Evolutionary conservation across 2,888 invertebrate genomes (phyloP).

Genomic region (Eulithis prunata): DNA sequence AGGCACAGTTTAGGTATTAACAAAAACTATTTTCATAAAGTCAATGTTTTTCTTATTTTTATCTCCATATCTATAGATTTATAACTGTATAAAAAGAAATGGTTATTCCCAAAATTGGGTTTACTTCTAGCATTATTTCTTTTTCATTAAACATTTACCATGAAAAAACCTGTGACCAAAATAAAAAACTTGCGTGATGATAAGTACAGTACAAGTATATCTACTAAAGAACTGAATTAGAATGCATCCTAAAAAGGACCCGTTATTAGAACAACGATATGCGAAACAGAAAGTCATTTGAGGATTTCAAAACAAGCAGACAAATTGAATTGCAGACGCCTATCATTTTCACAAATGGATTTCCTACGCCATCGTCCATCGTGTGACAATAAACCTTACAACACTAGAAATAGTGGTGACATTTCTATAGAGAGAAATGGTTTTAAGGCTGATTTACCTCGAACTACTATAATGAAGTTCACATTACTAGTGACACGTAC

Average conservation of each 20-base stretch:
- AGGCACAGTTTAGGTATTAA: no score
- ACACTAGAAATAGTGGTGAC: conserved; percentile 14
- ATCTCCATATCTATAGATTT: no score
- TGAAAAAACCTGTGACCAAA: no score
- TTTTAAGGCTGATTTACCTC: conserved; percentile 29
- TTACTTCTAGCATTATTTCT: no score
- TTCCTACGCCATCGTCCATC: conserved; percentile 4
- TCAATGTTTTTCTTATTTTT: no score
- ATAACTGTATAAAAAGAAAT: no score
- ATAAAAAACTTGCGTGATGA: no score
- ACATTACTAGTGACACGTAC: conserved; percentile 60
- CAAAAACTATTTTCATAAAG: no score
- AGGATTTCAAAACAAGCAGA: conserved; percentile 53
- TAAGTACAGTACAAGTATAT: not conserved
- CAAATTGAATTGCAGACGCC: conserved; percentile 52
- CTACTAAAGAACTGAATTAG: conserved; percentile 5
- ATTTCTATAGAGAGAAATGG: conserved; percentile 17
- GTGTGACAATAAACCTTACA: conserved; percentile 18
- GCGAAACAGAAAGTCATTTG: conserved; percentile 49
- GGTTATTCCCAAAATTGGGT: no score
- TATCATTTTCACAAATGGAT: conserved; percentile 31
- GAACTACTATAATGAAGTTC: conserved; percentile 55
- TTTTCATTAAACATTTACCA: no score
- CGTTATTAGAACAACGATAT: conserved; percentile 40
- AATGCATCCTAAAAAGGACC: conserved; percentile 20